phyloP scores from a whole-genome alignment of 2,113 vertebrate species.

The Aramus guarauna region DNA sequence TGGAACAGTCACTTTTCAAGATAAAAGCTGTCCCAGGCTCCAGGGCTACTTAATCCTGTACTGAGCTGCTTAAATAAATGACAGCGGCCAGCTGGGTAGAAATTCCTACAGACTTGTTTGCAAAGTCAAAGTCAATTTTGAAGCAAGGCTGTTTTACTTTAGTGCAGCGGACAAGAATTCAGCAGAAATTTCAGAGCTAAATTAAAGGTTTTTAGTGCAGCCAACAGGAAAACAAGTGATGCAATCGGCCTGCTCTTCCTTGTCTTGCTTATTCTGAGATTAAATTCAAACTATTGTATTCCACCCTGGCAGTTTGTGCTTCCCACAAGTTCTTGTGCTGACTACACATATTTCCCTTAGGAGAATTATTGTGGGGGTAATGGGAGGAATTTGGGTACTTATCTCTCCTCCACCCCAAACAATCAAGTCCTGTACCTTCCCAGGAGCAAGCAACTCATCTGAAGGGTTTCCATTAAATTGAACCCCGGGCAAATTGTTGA shows the following conservation, averaged over 20 bases:
- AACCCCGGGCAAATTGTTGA: neutral
- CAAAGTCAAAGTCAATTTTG: constrained; percentile 13
- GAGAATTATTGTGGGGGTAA: neutral
- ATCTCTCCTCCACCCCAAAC: neutral
- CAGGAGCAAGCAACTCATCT: neutral
- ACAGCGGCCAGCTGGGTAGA: neutral
- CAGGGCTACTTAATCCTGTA: neutral
- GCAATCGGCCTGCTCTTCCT: neutral
- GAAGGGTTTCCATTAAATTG: neutral
- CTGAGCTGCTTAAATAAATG: constrained; percentile 19
- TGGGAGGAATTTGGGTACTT: neutral
- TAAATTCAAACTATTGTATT: neutral
- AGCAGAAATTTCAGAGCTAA: neutral
- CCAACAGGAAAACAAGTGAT: neutral
- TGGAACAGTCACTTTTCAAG: neutral
- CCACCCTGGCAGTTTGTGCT: neutral
- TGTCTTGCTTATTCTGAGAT: neutral
- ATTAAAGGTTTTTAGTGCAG: constrained; percentile 2
- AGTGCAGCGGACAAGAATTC: neutral
- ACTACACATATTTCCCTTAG: neutral
- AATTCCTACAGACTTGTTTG: neutral
- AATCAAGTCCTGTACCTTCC: neutral
- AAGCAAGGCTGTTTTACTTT: neutral
- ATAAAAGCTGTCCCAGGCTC: neutral
- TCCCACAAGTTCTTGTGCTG: constrained; percentile 12